A percentile compares a stretch with the other conserved stretches of the same genome.
Evolutionary conservation across 2,113 vertebrate genomes (phyloP).

Genomic region (Propithecus coquereli): DNA sequence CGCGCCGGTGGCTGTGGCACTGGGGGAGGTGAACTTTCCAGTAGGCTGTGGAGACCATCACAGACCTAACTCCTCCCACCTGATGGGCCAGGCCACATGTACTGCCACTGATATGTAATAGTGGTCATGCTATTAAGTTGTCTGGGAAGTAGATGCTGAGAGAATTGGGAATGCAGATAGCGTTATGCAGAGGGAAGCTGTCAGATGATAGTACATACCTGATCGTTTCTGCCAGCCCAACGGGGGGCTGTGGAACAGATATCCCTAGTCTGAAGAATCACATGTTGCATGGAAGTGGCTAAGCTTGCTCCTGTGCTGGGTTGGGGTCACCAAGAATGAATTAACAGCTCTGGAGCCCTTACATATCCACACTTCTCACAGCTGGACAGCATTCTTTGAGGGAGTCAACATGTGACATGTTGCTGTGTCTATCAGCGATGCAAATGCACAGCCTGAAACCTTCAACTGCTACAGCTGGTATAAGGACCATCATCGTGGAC

Average conservation of each 20-base stretch:
- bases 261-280: background rate
- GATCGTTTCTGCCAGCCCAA: background rate
- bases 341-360: background rate
- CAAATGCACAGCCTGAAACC: background rate
- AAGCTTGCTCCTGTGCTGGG: background rate
- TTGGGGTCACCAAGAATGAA: background rate
- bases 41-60: background rate
- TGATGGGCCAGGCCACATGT: no score
- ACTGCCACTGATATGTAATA: no score
- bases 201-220: background rate
- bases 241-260: background rate
- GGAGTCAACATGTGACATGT: background rate
- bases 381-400: background rate
- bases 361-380: background rate
- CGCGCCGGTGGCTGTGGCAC: no score
- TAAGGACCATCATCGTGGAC: background rate
- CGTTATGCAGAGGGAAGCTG: background rate
- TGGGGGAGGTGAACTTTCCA: background rate
- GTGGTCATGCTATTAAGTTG: no score
- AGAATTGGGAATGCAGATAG: background rate
- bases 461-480: background rate
- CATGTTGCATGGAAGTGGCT: background rate
- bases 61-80: background rate
- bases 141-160: background rate
- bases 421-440: background rate